Base-by-base conservation (phyloP, 2,113 vertebrate species). In the Hoplias malabaricus region DNA sequence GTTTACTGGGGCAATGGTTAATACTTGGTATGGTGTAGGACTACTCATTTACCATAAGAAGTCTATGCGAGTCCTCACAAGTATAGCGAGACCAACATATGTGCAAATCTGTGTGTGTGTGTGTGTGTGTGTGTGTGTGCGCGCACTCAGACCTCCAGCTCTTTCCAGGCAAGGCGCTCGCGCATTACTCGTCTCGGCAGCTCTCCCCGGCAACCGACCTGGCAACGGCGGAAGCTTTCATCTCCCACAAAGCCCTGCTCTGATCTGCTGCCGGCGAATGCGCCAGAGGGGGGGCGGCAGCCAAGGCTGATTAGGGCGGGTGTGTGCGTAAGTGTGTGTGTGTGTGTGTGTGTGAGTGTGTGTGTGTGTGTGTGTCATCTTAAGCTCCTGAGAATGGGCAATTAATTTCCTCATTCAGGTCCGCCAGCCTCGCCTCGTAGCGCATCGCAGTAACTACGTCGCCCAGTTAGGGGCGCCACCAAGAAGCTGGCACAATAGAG, bases 401-500 rank as follows among this genome's bases (percentile, higher is more conserved):
- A 83, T 82, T 83, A 82, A 84, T 85, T 82, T 82, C 68, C 77
- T 82, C 78, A 80, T 82, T 85, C 75, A 71, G 63, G 75, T 82
- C 78, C 77, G 81, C 83, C 77, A 82, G 77, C 80, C 42, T 78
- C 78, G 70, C 80, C 61, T 67, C 56, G 5, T 69, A 6, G 74
- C 74, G 56, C 81, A 72, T 36, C 81, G 78, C 77, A 82, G 78
- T 83, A 82, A 85, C 84, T 84, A 72, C 67, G 82, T 80, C 83
- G 83, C 70, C 82, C 83, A 86, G 82, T 84, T 73, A 85, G 83
- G 85, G 82, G 83, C 80, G 79, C 81, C 70, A 82, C 67, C 77
- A 82, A 68, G 31, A 50, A 19, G 14, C 25, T 53, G 69, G 19
- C 25, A 54, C 25, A 19, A 40, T 40, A 11, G 4, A 40, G 16